These are phyloP conservation scores for Lucifuga dentata DNA, from an alignment of 2,113 vertebrate species.

Conservation along the genomic window DNA sequence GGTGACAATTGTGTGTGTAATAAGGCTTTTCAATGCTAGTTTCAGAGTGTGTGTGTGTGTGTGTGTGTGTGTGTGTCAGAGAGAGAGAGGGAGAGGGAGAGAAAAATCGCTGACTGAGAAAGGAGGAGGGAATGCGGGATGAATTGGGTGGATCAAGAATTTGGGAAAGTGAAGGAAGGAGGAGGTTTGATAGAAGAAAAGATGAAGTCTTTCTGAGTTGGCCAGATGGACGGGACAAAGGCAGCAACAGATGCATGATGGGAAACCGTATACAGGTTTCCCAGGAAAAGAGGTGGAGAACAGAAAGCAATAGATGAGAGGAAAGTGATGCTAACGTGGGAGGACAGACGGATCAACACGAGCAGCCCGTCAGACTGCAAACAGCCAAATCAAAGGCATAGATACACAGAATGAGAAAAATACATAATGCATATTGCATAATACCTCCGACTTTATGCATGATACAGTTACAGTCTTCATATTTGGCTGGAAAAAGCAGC, in stretches of 20 bases:
- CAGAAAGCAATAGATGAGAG: background rate
- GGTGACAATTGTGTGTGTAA: too few relatives aligned
- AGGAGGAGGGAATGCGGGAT: background rate
- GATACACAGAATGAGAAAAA: conserved; percentile 14
- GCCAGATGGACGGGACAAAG: too few relatives aligned
- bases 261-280: too few relatives aligned
- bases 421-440: conserved; percentile 48
- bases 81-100: background rate
- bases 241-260: too few relatives aligned
- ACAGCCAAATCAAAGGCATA: conserved; percentile 35
- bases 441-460: conserved; percentile 25
- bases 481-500: conserved; percentile 33
- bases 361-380: conserved; percentile 26
- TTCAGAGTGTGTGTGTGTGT: conserved; percentile 6
- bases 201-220: too few relatives aligned
- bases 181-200: too few relatives aligned
- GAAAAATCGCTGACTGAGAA: background rate
- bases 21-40: too few relatives aligned
- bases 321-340: conserved; percentile 31
- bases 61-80: background rate
- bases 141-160: too few relatives aligned
- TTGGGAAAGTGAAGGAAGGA: too few relatives aligned
- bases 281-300: too few relatives aligned
- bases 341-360: conserved; percentile 26
- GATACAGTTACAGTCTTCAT: conserved; percentile 53